Base-by-base conservation (phyloP, 2,797 vertebrate genomes). In the Sebastes alutus region DNA sequence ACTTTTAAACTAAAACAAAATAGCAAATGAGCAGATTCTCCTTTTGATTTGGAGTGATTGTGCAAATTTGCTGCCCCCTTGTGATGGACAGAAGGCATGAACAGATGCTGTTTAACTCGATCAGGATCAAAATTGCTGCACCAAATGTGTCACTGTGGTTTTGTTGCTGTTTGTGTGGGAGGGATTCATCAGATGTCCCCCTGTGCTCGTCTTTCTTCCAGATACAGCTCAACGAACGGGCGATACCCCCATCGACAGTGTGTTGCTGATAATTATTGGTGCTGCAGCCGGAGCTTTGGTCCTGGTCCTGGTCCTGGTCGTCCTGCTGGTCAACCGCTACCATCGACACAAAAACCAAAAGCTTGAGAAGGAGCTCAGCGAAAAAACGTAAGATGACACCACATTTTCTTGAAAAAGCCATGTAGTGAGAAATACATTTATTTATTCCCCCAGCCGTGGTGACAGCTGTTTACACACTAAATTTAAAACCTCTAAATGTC, bases 271-370 rank as follows among this genome's bases (percentile, higher is more conserved):
- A 63, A 91, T 95, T 2, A 95, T 97, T 4, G 96, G 95, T 0
- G 93, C 95, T 7, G 93, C 95, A 3, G 96, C 96, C 0, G 96
- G 93, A 0, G 92, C 92, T 23, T 27, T 97, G 81, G 85, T 99
- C 80, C 63, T 97, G 22, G 13, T 97, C 10, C 94, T 98, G 20
- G 20, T 97, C 14, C 93, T 98, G 72, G 88, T 97, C 0, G 91
- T 98, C 0, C 33, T 97, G 9, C 87, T 97, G 77, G 95, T 98
- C 91, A 96, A 95, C 64, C 93, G 95, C 4, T 91, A 97, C 82
- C 97, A 98, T 74, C 92, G 92, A 11, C 93, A 90, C 63, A 96
- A 92, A 56, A 97, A 96, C 82, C 96, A 91, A 85, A 96, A 94
- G 82, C 96, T 99, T 42, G 86, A 92, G 84, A 87, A 14, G 82